Evolutionary conservation across 2,797 vertebrate species (phyloP), one percentile per base, ranked within the genome.

Genomic region (Etheostoma nigrum): DNA sequence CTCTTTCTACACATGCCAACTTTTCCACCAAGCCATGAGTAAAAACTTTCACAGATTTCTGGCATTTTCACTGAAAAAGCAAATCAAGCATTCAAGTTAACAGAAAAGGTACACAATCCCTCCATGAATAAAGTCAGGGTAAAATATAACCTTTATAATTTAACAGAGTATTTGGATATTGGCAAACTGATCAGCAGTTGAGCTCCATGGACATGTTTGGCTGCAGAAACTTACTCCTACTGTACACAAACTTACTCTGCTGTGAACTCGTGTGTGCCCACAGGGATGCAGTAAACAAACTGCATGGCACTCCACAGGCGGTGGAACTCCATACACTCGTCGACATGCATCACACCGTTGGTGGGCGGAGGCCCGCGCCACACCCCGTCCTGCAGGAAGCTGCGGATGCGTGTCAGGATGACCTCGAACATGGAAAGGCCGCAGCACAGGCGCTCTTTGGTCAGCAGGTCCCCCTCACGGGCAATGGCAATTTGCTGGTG

Each of bases 341-440:
- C 98, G 16, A 99, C 98, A 0, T 99, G 98, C 98, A 99, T 99
- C 83, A 99, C 98, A 0, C 98, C 98, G 0, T 99, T 99, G 67
- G 97, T 99, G 13, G 98, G 98, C 0, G 98, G 98, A 0, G 98
- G 98, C 6, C 98, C 98, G 0, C 98, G 96, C 98, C 98, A 99
- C 93, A 99, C 97, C 0, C 94, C 95, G 83, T 99, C 98, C 90
- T 99, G 97, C 85, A 99, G 95, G 93, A 99, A 99, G 88, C 97
- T 99, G 81, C 98, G 96, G 73, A 99, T 97, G 72, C 98, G 97
- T 0, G 97, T 99, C 83, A 99, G 94, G 91, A 99, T 99, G 88
- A 99, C 98, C 90, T 99, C 98, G 0, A 99, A 99, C 98, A 99
- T 99, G 90, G 98, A 99, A n/a, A 99, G 95, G 76, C 98, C 98